These are phyloP conservation scores for Spatula versicolor DNA, from an alignment of 2,797 vertebrate species.

Conservation along the genomic window DNA sequence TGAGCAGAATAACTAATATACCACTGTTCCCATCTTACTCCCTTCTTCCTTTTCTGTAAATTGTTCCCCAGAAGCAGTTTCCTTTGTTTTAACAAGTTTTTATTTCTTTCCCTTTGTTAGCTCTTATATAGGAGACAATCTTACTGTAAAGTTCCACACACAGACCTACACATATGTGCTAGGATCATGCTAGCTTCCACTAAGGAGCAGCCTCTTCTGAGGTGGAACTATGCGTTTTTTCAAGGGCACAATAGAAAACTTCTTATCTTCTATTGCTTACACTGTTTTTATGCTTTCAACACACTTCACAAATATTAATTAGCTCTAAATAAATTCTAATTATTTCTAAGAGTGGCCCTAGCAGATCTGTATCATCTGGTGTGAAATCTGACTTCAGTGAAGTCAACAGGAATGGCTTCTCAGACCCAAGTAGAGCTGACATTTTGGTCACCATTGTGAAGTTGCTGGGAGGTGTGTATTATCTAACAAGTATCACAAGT, in stretches of 20 bases:
- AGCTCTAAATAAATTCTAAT: slow-evolving; percentile 64
- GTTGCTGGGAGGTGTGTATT: neutral
- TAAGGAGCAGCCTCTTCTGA: neutral
- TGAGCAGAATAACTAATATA: neutral
- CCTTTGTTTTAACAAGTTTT: neutral
- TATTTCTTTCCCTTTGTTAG: neutral
- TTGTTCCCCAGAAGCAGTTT: neutral
- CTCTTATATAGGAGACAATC: neutral
- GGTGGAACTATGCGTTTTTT: neutral
- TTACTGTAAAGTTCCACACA: neutral
- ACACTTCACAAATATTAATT: slow-evolving; percentile 54
- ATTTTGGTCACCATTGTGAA: neutral
- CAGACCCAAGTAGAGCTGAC: slow-evolving; percentile 22
- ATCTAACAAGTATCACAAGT: neutral
- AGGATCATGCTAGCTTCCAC: neutral
- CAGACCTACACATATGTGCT: neutral
- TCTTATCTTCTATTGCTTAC: neutral
- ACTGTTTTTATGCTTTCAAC: slow-evolving; percentile 24
- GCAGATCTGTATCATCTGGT: slow-evolving; percentile 62
- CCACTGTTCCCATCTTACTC: neutral
- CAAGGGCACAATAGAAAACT: slow-evolving; percentile 23
- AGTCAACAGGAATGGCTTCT: slow-evolving; percentile 51
- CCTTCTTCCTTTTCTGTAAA: neutral
- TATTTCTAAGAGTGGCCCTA: slow-evolving; percentile 49
- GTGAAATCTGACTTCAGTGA: slow-evolving; percentile 52